phyloP scores from a whole-genome alignment of 2,888 invertebrate species.

The Tipula unca region DNA sequence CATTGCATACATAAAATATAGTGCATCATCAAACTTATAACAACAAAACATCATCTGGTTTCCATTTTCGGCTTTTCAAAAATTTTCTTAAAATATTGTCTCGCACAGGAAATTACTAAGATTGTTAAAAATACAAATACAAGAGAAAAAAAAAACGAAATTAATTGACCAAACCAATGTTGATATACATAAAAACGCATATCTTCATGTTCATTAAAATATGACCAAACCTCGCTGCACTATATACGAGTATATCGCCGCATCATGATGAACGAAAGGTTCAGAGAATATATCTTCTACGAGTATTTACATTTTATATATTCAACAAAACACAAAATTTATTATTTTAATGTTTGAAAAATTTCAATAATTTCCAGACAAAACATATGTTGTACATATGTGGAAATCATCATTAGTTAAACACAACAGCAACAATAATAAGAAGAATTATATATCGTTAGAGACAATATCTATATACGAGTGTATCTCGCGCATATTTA shows the following conservation, averaged over 20 bases:
- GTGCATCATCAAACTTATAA: not conserved
- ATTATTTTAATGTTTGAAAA: constrained; percentile 8
- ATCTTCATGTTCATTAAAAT: not conserved
- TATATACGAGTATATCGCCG: not conserved
- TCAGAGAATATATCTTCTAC: not conserved
- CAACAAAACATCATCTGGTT: not conserved
- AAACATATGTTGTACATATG: constrained; percentile 18
- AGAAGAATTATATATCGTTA: not conserved
- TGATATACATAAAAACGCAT: not conserved
- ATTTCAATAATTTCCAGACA: constrained; percentile 17
- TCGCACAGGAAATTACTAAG: not conserved
- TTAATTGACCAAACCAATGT: constrained; percentile 8
- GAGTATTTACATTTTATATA: not conserved
- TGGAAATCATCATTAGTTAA: constrained; percentile 17
- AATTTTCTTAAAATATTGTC: not conserved
- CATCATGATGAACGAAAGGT: too few relatives aligned
- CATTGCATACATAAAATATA: not conserved
- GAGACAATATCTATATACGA: not conserved
- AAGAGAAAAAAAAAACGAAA: too few relatives aligned
- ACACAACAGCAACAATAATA: not conserved
- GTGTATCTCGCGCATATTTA: not conserved
- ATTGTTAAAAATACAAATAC: not conserved
- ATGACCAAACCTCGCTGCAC: not conserved
- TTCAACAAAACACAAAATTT: not conserved
- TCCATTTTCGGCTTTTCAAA: not conserved